These are phyloP conservation scores for Leptocoma aspasia DNA, from an alignment of 2,113 vertebrate genomes.

Conservation along the genomic window DNA sequence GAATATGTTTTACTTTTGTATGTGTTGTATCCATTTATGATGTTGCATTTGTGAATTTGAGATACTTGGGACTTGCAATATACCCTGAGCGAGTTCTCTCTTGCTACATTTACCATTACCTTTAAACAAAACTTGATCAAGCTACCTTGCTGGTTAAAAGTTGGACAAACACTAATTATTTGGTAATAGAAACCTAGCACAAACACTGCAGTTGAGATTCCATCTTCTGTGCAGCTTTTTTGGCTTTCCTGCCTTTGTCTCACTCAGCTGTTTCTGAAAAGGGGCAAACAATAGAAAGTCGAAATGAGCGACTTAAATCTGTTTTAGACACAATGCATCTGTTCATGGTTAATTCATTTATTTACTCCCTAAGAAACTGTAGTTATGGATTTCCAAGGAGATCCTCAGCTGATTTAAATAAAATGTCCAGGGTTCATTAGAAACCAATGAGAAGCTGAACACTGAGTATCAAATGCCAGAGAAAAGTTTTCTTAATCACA, in stretches of 20 bases:
- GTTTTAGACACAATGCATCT: neutral
- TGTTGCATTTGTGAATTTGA: neutral
- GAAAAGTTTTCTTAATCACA: neutral
- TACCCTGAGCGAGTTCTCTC: neutral
- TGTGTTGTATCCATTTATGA: neutral
- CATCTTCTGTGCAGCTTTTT: neutral
- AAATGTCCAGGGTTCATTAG: neutral
- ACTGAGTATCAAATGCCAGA: neutral
- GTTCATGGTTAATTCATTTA: conserved; percentile 14
- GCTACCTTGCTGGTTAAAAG: neutral
- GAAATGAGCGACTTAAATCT: neutral
- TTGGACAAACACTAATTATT: neutral
- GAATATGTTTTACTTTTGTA: neutral
- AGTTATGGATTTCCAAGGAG: neutral
- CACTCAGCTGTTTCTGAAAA: neutral
- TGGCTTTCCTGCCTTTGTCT: neutral
- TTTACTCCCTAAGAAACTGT: conserved; percentile 18
- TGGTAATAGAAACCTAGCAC: neutral
- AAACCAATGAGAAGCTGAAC: neutral
- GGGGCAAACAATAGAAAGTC: neutral
- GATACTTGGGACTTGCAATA: neutral
- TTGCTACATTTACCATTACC: neutral
- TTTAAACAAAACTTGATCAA: neutral
- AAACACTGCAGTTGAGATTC: neutral
- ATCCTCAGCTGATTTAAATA: conserved; percentile 12